These are phyloP conservation scores for Geotria australis DNA, from an alignment of 2,797 vertebrate species.

Conservation along the genomic window DNA sequence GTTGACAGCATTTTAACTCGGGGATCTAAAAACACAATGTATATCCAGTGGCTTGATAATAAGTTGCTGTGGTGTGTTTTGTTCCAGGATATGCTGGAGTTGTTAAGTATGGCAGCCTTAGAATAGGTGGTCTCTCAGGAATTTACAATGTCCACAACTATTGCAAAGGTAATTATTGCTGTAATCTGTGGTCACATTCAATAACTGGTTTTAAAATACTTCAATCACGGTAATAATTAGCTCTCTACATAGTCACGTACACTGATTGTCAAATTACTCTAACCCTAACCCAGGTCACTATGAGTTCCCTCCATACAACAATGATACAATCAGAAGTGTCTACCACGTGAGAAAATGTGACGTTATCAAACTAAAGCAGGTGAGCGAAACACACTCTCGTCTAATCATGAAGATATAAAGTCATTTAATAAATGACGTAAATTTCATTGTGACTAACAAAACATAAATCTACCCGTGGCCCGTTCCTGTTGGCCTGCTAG, in stretches of 20 bases:
- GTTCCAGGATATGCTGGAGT: conserved; percentile 62
- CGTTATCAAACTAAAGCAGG: conserved; percentile 88
- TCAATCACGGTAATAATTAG: too few relatives aligned
- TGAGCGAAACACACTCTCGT: conserved; percentile 7
- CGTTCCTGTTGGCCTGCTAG: conserved; percentile 11
- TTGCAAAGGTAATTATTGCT: conserved; percentile 32
- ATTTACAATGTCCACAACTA: conserved; percentile 85
- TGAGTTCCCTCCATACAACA: conserved; percentile 64
- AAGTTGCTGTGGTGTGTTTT: conserved; percentile 1
- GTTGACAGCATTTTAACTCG: too few relatives aligned
- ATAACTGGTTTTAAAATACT: too few relatives aligned
- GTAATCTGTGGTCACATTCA: neutral
- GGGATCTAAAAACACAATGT: too few relatives aligned
- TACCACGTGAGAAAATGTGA: conserved; percentile 84
- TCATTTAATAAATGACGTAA: too few relatives aligned
- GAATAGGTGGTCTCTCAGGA: conserved; percentile 83
- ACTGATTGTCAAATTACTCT: too few relatives aligned
- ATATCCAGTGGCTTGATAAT: too few relatives aligned
- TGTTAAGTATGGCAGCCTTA: conserved; percentile 49
- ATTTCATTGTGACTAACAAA: too few relatives aligned
- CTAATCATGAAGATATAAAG: too few relatives aligned
- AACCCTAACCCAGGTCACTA: conserved; percentile 42
- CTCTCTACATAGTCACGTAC: too few relatives aligned
- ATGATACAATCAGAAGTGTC: conserved; percentile 54
- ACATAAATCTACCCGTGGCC: too few relatives aligned